Conservation (phyloP, 1,140 invertebrate species). For the Condylostylus longicornis region DNA sequence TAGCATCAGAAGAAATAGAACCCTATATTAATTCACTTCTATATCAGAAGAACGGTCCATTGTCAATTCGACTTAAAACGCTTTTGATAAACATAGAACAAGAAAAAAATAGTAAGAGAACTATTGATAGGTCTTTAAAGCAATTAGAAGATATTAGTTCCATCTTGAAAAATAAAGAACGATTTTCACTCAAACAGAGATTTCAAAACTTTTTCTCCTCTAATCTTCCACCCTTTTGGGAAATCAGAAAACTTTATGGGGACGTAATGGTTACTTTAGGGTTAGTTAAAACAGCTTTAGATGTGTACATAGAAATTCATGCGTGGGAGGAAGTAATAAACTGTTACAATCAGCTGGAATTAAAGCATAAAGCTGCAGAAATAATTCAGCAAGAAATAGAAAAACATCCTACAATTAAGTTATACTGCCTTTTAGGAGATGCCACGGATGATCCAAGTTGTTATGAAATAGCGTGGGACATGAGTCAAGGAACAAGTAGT, state of each 20-base stretch:
- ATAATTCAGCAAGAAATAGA: conserved; percentile 69
- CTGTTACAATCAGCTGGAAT: conserved; percentile 71
- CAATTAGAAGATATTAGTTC: conserved; percentile 71
- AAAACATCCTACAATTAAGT: conserved; percentile 64
- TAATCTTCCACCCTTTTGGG: conserved; percentile 56
- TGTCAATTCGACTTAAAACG: conserved; percentile 52
- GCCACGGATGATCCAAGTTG: conserved; percentile 60
- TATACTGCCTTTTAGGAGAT: conserved; percentile 73
- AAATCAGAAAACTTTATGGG: conserved; percentile 57
- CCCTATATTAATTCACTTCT: conserved; percentile 58
- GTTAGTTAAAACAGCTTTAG: conserved; percentile 68
- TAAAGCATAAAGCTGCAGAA: conserved; percentile 78
- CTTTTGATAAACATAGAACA: conserved; percentile 57
- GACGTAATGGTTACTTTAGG: conserved; percentile 66
- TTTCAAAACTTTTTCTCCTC: conserved; percentile 47
- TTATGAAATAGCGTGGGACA: conserved; percentile 82
- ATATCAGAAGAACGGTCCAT: conserved; percentile 48
- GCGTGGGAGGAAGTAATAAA: conserved; percentile 88
- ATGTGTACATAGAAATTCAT: conserved; percentile 63
- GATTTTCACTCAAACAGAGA: conserved; percentile 12
- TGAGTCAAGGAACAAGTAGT: conserved; percentile 65
- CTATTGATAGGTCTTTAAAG: conserved; percentile 70
- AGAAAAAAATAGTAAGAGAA: conserved; percentile 59
- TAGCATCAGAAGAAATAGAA: conserved; percentile 62
- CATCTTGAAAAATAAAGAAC: conserved; percentile 12